phyloP scores from a whole-genome alignment of 2,797 vertebrate genomes.

The Gymnoscopelus microlampas region DNA sequence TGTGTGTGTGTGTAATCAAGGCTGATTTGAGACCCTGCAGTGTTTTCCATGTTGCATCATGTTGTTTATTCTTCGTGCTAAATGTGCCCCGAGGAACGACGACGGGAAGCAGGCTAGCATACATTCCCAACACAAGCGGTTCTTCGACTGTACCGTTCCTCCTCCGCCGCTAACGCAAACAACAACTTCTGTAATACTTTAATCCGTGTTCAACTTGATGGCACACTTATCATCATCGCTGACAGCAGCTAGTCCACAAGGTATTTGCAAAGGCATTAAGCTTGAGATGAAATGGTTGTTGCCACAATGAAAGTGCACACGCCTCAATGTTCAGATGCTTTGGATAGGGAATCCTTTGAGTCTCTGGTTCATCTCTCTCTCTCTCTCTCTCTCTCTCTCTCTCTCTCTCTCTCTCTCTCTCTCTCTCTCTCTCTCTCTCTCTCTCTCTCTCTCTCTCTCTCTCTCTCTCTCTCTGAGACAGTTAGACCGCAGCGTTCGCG shows the following conservation, averaged over 20 bases:
- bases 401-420: neutral
- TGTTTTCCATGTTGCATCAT: no score
- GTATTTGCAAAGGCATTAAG: conserved; percentile 44
- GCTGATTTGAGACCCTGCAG: no score
- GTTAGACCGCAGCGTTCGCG: no score
- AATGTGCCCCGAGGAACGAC: no score
- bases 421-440: conserved; percentile 19
- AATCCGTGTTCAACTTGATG: conserved; percentile 32
- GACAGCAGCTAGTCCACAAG: conserved; percentile 42
- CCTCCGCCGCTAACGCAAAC: conserved; percentile 36
- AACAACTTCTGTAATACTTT: conserved; percentile 24
- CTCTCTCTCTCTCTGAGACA: conserved; percentile 30
- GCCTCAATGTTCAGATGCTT: conserved; percentile 45
- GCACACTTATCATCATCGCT: conserved; percentile 41
- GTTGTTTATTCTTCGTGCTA: no score
- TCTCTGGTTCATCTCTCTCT: conserved; percentile 32
- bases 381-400: conserved; percentile 34
- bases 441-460: conserved; percentile 18
- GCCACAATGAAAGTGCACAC: conserved; percentile 56
- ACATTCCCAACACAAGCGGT: conserved; percentile 12
- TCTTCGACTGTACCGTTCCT: conserved; percentile 22
- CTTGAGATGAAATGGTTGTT: conserved; percentile 45
- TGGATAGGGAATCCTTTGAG: conserved; percentile 40
- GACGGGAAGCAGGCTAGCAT: no score
- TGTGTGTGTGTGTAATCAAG: no score